Evolutionary conservation across 2,113 vertebrate species (phyloP).

Genomic region (Merops nubicus): DNA sequence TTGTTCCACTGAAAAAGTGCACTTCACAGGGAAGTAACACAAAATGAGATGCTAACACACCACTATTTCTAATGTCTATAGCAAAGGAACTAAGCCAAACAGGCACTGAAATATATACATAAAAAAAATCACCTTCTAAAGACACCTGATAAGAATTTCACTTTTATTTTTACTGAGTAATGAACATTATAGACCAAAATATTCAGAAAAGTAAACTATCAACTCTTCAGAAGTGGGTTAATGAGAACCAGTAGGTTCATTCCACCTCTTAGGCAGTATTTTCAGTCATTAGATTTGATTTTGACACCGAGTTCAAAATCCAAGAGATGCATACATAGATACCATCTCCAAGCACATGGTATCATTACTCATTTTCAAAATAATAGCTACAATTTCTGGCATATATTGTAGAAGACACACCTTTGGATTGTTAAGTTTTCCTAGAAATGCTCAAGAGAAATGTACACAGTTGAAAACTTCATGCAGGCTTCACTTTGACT

Average conservation of each 20-base stretch:
- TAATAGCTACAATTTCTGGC: background rate
- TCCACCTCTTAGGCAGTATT: background rate
- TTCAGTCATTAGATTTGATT: background rate
- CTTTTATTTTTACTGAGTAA: background rate
- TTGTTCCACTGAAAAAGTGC: background rate
- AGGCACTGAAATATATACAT: background rate
- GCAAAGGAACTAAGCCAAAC: background rate
- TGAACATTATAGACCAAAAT: background rate
- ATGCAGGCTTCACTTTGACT: too few species aligned
- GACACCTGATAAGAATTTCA: background rate
- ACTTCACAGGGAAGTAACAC: background rate
- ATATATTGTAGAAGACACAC: background rate
- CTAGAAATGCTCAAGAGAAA: background rate
- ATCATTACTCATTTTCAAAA: background rate
- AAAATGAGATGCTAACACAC: background rate
- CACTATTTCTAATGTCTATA: background rate
- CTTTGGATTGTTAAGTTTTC: background rate
- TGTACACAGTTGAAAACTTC: background rate
- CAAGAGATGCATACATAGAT: background rate
- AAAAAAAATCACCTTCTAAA: background rate
- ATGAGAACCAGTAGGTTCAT: background rate
- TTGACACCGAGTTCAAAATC: background rate
- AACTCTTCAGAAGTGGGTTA: background rate
- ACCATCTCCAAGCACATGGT: background rate
- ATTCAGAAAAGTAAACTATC: background rate